Base-by-base conservation (phyloP, 2,888 invertebrate genomes). In the Belgica antarctica region DNA sequence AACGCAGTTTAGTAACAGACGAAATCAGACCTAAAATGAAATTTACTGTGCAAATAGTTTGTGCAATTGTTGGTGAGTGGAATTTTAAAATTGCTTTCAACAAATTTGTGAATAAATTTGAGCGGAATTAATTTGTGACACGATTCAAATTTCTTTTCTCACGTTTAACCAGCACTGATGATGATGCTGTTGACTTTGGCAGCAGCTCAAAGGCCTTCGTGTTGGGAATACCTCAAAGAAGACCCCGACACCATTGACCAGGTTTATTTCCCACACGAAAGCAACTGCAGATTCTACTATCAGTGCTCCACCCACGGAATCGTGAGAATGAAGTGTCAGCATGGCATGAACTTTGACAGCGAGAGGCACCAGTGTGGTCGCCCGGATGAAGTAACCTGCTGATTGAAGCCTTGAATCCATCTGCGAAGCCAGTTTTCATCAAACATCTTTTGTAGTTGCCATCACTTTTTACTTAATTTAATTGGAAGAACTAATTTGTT, bases 21-120 rank as follows among this genome's bases (percentile, higher is more conserved):
- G 27, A 46, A 47, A 68, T 27, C 68, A 68, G 68, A 68, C 68
- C 68, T 28, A 68, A 65, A 68, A 68, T 68, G 68, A 68, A 68
- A 57, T 68, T 46, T 28, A 31, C 24, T 47, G 68, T 68, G 68
- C 68, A 68, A 68, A 68, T 68, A 52, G 2, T 68, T 19, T 68
- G 68, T 68, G 68, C 68, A 68, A 68, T 68, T n/a, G n/a, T n/a
- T 52, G 68, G 68, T 68, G 24, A 68, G 66, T 31, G 7, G 52
- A 27, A 68, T 41, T 28, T 66, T 52, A 27, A 8, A 66, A 47
- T 28, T 10, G 41, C n/a, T 41, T n/a, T n/a, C 3, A 41, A 12
- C 41, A 19, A 31, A 19, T 57, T 17, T 28, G 28, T 61, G 61
- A 12, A 28, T 61, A 25, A 12, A 25, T 19, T 28, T 22, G 19